Conservation (phyloP, 1,140 invertebrate genomes). For the Homarus americanus region DNA sequence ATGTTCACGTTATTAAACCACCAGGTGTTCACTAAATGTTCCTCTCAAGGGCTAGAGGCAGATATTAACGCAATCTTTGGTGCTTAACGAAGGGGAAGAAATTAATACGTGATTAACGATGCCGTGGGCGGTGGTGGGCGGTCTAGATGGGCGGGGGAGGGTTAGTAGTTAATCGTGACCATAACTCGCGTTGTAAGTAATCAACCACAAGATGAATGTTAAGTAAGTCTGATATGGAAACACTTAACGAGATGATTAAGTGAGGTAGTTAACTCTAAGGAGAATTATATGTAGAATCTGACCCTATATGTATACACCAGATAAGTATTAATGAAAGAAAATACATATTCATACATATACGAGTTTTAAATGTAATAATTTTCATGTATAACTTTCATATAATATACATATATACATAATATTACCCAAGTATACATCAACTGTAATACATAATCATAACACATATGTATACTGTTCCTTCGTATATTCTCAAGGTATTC, state of each 20-base stretch:
- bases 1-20: no score
- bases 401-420: no score
- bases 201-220: background rate
- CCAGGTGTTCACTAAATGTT: no score
- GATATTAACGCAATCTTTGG: background rate
- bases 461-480: no score
- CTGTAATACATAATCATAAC: no score
- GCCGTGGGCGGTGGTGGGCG: background rate
- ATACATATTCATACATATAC: background rate
- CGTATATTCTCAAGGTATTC: no score
- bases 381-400: no score
- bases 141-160: background rate
- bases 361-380: background rate
- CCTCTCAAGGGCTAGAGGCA: no score
- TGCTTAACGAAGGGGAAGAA: slow-evolving; percentile 11
- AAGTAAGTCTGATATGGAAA: background rate
- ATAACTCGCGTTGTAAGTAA: background rate
- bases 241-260: background rate
- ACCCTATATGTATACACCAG: background rate
- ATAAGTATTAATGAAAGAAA: background rate
- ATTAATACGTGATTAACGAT: background rate
- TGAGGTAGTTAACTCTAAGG: background rate
- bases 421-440: no score
- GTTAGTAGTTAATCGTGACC: background rate
- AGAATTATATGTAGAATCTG: background rate